phyloP scores from a whole-genome alignment of 1,140 invertebrate species.

The Chironomus tepperi region DNA sequence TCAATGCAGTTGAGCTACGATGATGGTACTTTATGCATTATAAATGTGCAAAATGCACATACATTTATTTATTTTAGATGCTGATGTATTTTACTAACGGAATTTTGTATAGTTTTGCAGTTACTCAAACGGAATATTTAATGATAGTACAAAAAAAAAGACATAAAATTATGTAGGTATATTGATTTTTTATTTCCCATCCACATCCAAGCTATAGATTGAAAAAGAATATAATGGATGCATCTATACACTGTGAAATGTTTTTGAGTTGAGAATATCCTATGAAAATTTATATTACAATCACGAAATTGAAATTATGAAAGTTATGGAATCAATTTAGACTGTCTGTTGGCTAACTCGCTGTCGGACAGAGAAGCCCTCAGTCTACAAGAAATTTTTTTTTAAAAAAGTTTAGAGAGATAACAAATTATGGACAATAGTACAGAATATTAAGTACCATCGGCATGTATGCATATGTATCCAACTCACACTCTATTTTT shows the following conservation, averaged over 20 bases:
- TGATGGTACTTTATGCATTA: neutral
- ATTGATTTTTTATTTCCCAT: neutral
- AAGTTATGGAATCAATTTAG: too few species aligned
- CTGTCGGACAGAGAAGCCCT: too few species aligned
- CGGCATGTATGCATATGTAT: too few species aligned
- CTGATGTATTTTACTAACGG: neutral
- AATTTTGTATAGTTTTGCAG: neutral
- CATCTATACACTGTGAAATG: neutral
- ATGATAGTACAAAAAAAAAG: neutral
- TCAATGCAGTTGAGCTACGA: neutral
- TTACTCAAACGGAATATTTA: neutral
- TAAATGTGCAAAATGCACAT: neutral
- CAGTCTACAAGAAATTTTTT: too few species aligned
- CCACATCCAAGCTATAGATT: neutral
- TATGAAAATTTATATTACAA: neutral
- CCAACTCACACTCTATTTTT: too few species aligned
- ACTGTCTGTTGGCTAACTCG: too few species aligned
- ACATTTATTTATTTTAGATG: neutral
- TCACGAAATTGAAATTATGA: neutral
- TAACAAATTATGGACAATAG: too few species aligned
- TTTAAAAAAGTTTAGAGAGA: too few species aligned
- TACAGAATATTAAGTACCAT: too few species aligned
- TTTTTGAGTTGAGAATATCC: neutral
- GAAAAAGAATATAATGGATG: neutral
- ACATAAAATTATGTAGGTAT: neutral